Base-by-base conservation (phyloP, 2,888 invertebrate species). In the Drosophila pseudotakahashii region DNA sequence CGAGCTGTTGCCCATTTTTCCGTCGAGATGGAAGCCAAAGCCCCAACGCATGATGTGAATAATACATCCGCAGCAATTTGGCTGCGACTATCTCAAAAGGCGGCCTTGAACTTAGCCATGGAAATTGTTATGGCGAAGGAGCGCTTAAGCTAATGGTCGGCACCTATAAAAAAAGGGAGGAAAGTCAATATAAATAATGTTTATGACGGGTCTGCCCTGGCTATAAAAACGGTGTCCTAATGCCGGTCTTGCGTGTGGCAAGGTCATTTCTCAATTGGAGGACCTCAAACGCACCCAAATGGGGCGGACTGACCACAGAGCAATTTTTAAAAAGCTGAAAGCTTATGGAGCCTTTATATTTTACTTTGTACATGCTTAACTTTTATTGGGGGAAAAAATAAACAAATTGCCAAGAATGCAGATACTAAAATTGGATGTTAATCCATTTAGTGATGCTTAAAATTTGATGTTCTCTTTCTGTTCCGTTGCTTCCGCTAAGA, bases 181-280 rank as follows among this genome's bases (percentile, higher is more conserved):
- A 78, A 73, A 79, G 71, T 79, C 84, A 75, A 84, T 84, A 70
- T 63, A 70, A 81, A 73, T 81, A 77, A 84, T 75, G 70, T 69
- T 75, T 69, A 79, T 62, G 75, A 64, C 47, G 41, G 57, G 47
- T 70, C 76, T 71, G 59, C 51, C 44, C 16, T 30, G 51, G 64
- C 55, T 61, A 71, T 84, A 78, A 84, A 75, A 64, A 41, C 30
- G 68, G 45, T 32, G 54, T 54, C 66, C 74, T 73, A 80, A 83
- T 78, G 62, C 39, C 44, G 23, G 48, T 57, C 41, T 87, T 75
- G 85, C 88, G 79, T 84, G 85, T 23, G 39, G 3, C 44, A 59
- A 34, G 54, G 41, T 23, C 42, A 76, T 81, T 73, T 73, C 55
- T 32, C 64, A 60, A 67, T 48, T 11, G 1, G 7, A 13, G 26